Evolutionary conservation across 2,888 invertebrate species (phyloP).

Genomic region (Neoaliturus tenellus): DNA sequence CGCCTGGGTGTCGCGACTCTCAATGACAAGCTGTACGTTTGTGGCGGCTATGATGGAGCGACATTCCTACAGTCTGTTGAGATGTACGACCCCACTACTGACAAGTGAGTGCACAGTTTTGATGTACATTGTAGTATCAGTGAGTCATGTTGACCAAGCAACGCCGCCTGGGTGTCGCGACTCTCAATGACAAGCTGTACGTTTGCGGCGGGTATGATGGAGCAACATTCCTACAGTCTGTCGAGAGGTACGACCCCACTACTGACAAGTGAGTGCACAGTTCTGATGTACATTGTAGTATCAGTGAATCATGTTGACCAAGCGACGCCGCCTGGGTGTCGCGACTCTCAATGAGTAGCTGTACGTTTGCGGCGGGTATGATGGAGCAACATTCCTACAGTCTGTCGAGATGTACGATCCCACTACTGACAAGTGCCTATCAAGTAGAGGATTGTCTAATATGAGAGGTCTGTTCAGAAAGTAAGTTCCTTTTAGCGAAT

Average conservation of each 20-base stretch:
- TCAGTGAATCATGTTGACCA: conserved; percentile 87
- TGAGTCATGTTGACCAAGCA: conserved; percentile 88
- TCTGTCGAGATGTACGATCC: conserved; percentile 90
- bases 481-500: too few relatives aligned
- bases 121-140: conserved; percentile 70
- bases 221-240: conserved; percentile 86
- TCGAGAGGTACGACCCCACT: conserved; percentile 87
- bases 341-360: conserved; percentile 88
- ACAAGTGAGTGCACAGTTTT: conserved; percentile 74
- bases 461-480: too few relatives aligned
- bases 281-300: neutral
- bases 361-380: conserved; percentile 91
- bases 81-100: conserved; percentile 84
- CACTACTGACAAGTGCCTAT: conserved; percentile 76
- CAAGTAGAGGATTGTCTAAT: too few relatives aligned
- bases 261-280: conserved; percentile 77
- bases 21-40: conserved; percentile 88
- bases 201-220: conserved; percentile 93
- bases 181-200: conserved; percentile 87
- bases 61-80: conserved; percentile 89
- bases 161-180: conserved; percentile 89
- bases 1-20: conserved; percentile 88
- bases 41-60: conserved; percentile 91
- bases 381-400: conserved; percentile 88
- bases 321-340: conserved; percentile 89